These are phyloP conservation scores for Gymnoscopelus braueri DNA, from an alignment of 2,797 vertebrate species.

Conservation along the genomic window DNA sequence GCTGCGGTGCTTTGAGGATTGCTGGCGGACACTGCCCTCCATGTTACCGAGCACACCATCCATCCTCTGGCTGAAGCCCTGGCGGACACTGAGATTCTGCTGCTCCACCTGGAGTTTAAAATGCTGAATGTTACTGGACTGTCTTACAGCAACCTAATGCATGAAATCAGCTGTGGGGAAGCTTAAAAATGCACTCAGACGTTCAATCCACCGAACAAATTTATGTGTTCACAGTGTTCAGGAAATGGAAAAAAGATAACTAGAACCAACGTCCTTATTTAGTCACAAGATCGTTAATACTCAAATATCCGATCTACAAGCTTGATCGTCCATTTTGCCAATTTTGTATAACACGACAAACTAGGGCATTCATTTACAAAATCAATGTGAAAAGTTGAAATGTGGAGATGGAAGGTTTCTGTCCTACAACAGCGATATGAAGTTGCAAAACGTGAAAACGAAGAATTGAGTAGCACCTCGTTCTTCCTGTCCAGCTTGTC, in stretches of 20 bases:
- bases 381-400: neutral
- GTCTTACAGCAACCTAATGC: neutral
- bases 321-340: no score
- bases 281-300: no score
- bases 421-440: neutral
- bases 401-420: neutral
- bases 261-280: no score
- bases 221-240: no score
- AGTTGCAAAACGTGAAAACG: neutral
- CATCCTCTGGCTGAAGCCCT: constrained; percentile 83
- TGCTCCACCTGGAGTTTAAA: constrained; percentile 81
- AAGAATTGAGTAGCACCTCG: constrained; percentile 43
- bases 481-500: constrained; percentile 91
- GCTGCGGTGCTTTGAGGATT: constrained; percentile 79
- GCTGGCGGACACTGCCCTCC: constrained; percentile 82
- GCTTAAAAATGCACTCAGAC: no score
- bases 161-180: no score
- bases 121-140: neutral
- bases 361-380: no score
- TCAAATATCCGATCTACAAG: no score
- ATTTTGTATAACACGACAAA: no score
- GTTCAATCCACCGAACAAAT: no score
- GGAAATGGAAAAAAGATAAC: no score
- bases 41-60: constrained; percentile 82
- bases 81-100: constrained; percentile 85